Percentiles rank a stretch among this genome's conserved stretches.
These are phyloP conservation scores for Zosterops japonicus DNA, from an alignment of 2,113 vertebrate genomes.

Conservation along the genomic window DNA sequence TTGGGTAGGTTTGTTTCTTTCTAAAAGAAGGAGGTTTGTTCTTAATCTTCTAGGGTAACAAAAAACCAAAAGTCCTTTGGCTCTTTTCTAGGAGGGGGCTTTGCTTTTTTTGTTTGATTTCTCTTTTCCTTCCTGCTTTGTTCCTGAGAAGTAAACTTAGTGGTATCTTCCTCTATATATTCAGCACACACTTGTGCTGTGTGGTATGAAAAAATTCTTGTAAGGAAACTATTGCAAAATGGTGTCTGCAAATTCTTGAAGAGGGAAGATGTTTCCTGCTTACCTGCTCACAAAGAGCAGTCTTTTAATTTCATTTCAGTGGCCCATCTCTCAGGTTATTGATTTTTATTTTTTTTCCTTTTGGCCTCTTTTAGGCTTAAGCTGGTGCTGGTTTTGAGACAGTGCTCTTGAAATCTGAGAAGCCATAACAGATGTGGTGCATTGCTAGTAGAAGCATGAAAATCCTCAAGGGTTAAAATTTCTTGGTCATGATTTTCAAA, in stretches of 20 bases:
- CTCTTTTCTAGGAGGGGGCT: fast-evolving
- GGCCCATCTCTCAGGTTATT: background rate
- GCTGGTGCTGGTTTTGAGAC: background rate
- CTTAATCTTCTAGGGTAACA: background rate
- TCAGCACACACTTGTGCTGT: background rate
- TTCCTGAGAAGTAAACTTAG: background rate
- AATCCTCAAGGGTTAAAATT: background rate
- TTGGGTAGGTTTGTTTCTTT: background rate
- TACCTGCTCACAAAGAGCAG: background rate
- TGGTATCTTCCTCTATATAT: background rate
- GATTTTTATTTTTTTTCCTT: background rate
- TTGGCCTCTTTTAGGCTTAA: background rate
- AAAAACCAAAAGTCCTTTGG: background rate
- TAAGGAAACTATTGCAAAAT: background rate
- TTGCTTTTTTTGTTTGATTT: background rate
- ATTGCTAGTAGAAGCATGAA: background rate
- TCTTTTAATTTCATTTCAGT: background rate
- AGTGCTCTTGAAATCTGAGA: background rate
- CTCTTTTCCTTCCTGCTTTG: background rate
- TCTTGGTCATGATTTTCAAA: background rate
- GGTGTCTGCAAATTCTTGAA: background rate
- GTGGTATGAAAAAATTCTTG: background rate
- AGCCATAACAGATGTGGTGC: background rate
- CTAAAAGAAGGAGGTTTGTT: background rate
- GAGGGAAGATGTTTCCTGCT: background rate